Evolutionary conservation across 2,888 invertebrate species (phyloP), one percentile per base, ranked within the genome.

Genomic region (Amphipyra tragopoginis): DNA sequence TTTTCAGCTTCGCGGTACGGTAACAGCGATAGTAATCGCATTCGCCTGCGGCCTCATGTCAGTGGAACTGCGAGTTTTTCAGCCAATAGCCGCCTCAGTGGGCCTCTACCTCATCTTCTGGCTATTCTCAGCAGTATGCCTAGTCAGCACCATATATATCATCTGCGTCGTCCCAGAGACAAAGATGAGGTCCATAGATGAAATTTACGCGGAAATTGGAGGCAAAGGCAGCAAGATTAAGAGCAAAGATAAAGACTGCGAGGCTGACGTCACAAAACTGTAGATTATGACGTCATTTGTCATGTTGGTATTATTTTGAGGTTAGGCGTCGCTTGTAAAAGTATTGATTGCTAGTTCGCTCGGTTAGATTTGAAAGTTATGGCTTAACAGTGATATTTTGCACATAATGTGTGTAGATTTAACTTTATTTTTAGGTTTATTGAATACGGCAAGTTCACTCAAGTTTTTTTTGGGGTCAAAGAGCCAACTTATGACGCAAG

Each of bases 1-100:
- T 40, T 86, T 84, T 2, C 89, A 94, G 94, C 86, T 92, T 7
- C 90, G 94, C 2, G 93, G 94, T 33, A 93, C 93, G 5, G 93
- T 94, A 0, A 94, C 93, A 0, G 89, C 94, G 0, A 88, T 93
- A 15, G 92, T 93, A 0, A 94, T 93, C 39, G 88, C 94, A 0
- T 90, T 92, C 70, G 91, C 93, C 0, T 93, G 93, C 63, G 87
- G 86, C 0, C 79, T 93, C 1, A 93, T 93, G 38, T 93, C 93
- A 1, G 72, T 93, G 0, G 88, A 93, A 52, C 87, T 94, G 0
- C 74, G 93, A n/a, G 85, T 91, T 5, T 94, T 94, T 84, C 93
- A 94, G 8, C 93, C 93, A 0, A 69, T 94, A 4, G 90, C 89
- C 0, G 67, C 80, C 4, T 75, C 87, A 0, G 85, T 88, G 0